A percentile compares a stretch with the other conserved stretches of the same genome.
Evolutionary conservation across 1,140 invertebrate genomes (phyloP).

Genomic region (Drosophila varians): DNA sequence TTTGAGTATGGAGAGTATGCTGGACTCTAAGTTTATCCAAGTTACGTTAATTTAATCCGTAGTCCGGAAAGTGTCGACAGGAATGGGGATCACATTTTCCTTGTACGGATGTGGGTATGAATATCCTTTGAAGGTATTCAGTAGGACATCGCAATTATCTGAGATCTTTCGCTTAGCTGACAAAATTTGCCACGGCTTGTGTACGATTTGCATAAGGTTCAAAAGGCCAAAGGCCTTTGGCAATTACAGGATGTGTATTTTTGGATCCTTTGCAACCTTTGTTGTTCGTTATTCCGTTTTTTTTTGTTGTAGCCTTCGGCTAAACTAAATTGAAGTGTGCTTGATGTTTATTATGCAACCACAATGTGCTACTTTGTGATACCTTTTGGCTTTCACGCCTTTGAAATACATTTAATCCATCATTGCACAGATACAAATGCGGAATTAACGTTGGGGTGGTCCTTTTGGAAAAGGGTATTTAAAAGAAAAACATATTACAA

Average conservation of each 20-base stretch:
- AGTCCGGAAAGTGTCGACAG: conserved; percentile 23
- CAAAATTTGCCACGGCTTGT: conserved; percentile 37
- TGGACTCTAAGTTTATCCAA: conserved; percentile 12
- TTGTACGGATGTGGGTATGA: not conserved
- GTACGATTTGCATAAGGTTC: conserved; percentile 65
- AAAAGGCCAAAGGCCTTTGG: conserved; percentile 48
- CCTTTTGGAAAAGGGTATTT: not conserved
- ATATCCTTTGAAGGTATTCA: conserved; percentile 36
- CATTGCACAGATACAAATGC: conserved; percentile 53
- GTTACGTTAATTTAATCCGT: conserved; percentile 54
- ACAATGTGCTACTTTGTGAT: conserved; percentile 74
- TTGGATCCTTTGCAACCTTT: conserved; percentile 33
- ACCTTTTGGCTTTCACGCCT: conserved; percentile 79
- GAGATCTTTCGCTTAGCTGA: conserved; percentile 68
- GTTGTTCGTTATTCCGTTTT: conserved; percentile 17
- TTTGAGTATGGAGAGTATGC: no score
- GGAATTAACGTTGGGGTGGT: conserved; percentile 2
- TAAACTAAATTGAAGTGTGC: conserved; percentile 73
- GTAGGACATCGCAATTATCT: conserved; percentile 53
- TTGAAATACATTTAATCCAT: conserved; percentile 82
- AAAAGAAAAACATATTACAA: not conserved
- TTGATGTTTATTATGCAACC: conserved; percentile 68
- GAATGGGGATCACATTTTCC: conserved; percentile 15
- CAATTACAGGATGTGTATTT: conserved; percentile 64
- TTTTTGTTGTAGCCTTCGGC: conserved; percentile 15